A percentile compares a stretch with the other conserved stretches of the same genome.
phyloP scores from a whole-genome alignment of 2,797 vertebrate species.

The Pseudochromis fuscus region DNA sequence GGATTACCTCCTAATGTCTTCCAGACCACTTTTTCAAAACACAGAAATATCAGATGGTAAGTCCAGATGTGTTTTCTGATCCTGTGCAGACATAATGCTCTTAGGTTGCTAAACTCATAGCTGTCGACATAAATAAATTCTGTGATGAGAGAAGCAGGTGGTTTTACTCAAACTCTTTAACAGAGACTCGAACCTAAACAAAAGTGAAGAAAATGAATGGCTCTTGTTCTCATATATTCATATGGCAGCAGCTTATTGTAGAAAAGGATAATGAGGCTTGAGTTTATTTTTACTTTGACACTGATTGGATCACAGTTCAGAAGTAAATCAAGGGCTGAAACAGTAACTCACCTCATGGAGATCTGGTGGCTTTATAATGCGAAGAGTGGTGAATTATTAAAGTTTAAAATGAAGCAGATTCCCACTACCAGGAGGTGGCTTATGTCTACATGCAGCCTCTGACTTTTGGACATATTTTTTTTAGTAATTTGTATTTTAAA shows the following conservation, averaged over 20 bases:
- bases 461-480: too few species aligned
- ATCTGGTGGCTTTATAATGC: conserved; percentile 9
- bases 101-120: conserved; percentile 74
- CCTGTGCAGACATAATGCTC: conserved; percentile 74
- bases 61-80: conserved; percentile 79
- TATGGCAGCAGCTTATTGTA: conserved; percentile 64
- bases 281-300: conserved; percentile 64
- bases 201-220: conserved; percentile 52
- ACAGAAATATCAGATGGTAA: conserved; percentile 76
- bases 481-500: too few species aligned
- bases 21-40: conserved; percentile 76
- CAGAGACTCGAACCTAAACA: conserved; percentile 71
- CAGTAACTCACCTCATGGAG: conserved; percentile 2
- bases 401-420: conserved; percentile 12
- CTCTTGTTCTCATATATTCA: conserved; percentile 49
- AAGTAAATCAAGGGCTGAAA: conserved; percentile 37
- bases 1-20: conserved; percentile 76
- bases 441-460: not conserved
- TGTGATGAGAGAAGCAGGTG: conserved; percentile 77
- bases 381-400: not conserved
- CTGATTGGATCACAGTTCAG: conserved; percentile 51
- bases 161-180: conserved; percentile 72
- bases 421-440: not conserved
- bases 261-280: conserved; percentile 53
- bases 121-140: conserved; percentile 77